Conservation (phyloP, 2,797 vertebrate genomes). For the Buphagus erythrorhynchus region DNA sequence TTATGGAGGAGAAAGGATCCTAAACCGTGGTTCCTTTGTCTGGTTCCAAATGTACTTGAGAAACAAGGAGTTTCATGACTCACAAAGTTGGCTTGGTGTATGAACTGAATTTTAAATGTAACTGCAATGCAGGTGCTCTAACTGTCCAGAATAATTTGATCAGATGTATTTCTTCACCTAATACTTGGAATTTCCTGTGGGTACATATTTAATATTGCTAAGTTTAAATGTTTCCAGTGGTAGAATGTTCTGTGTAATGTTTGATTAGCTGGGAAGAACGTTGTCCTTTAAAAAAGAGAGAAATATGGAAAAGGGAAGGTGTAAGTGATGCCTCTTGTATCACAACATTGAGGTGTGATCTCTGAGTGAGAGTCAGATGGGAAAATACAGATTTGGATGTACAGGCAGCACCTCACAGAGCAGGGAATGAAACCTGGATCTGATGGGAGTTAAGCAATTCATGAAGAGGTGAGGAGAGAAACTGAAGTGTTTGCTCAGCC, state of each 20-base stretch:
- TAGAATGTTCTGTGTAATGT: neutral
- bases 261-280: neutral
- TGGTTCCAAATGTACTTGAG: conserved; percentile 52
- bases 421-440: neutral
- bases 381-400: neutral
- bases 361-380: neutral
- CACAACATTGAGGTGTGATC: neutral
- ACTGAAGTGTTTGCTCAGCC: neutral
- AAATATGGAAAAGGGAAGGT: neutral
- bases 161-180: neutral
- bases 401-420: neutral
- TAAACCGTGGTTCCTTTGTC: neutral
- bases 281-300: neutral
- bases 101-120: conserved; percentile 68
- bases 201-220: neutral
- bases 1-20: neutral
- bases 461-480: neutral
- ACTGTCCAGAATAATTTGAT: conserved; percentile 51
- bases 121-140: conserved; percentile 76
- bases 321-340: neutral
- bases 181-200: neutral
- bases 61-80: conserved; percentile 72
- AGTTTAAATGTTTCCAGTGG: neutral
- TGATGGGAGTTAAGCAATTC: neutral
- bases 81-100: conserved; percentile 64